Base-by-base conservation (phyloP, 92 coral and sea anemone genomes). In the Porites lobata region DNA sequence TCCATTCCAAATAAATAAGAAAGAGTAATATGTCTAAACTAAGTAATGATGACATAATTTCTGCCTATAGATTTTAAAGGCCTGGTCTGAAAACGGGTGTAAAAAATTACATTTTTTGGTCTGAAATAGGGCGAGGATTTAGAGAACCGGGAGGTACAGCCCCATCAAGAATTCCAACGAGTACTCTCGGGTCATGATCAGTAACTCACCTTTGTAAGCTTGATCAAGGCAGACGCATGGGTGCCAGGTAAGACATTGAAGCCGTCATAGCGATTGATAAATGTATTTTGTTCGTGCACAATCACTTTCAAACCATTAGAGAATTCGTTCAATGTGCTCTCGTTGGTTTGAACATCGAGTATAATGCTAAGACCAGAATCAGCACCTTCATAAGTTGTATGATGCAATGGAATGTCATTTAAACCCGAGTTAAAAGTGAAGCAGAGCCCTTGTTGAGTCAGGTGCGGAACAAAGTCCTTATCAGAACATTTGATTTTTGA, bases 221-320 rank as follows among this genome's bases (percentile, higher is more conserved):
- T 59, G 51, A 92, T 65, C 7, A 20, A 69, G 8, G 92, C 92
- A 24, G 83, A 19, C 0, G 94, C 97, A 2, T 91, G 78, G 10
- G 67, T 76, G 6, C 97, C 97, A 18, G 97, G 97, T 18, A 88
- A 68, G 51, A 94, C 71, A n/a, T 89, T 68, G 19, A 92, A 79
- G 21, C 92, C 95, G 15, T 63, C 57, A n/a, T 69, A 50, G 6
- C n/a, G 56, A 18, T 80, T 54, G 21, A 69, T 70, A 17, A n/a
- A 75, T 9, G 91, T 69, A 5, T 92, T 89, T 69, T 86, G 97
- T 19, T 89, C 89, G 21, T 94, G 97, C n/a, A 94, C 73, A 20
- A 69, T 50, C 14, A 92, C 69, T 52, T 54, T 66, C 19, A 92
- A 68, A 17, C 96, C 96, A 18, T 72, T 87, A 2, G 95, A 84